Percentiles rank a stretch among this genome's conserved stretches.
Evolutionary conservation across 2,888 invertebrate species (phyloP).

Genomic region (Baccha elongata): DNA sequence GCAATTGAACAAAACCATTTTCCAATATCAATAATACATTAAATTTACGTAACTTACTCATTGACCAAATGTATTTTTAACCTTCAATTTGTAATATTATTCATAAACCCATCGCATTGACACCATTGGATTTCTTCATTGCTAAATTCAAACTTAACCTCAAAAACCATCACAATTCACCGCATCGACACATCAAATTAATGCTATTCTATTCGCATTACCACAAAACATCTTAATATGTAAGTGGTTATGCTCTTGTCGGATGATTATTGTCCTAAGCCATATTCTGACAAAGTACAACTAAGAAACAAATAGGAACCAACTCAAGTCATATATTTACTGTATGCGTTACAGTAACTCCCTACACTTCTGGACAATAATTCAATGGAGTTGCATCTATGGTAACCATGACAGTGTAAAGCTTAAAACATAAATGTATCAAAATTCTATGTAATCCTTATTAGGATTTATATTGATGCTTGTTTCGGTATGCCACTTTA

Average conservation of each 20-base stretch:
- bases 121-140: no score
- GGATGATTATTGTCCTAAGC: conserved; percentile 43
- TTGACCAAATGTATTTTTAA: no score
- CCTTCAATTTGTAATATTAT: no score
- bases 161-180: conserved; percentile 7
- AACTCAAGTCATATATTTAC: conserved; percentile 8
- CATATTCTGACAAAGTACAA: conserved; percentile 42
- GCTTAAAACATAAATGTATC: no score
- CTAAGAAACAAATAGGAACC: conserved; percentile 3
- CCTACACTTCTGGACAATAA: conserved; percentile 44
- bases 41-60: no score
- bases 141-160: no score
- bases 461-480: conserved; percentile 68
- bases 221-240: conserved; percentile 43
- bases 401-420: conserved; percentile 64
- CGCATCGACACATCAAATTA: conserved; percentile 43
- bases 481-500: conserved; percentile 27
- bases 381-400: conserved; percentile 45
- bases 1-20: no score
- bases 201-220: conserved; percentile 24
- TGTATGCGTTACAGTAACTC: background rate
- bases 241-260: conserved; percentile 33
- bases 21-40: no score
- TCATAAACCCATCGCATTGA: no score
- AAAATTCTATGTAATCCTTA: conserved; percentile 63